Base-by-base conservation (phyloP, 2,113 vertebrate species). In the Sula dactylatra region DNA sequence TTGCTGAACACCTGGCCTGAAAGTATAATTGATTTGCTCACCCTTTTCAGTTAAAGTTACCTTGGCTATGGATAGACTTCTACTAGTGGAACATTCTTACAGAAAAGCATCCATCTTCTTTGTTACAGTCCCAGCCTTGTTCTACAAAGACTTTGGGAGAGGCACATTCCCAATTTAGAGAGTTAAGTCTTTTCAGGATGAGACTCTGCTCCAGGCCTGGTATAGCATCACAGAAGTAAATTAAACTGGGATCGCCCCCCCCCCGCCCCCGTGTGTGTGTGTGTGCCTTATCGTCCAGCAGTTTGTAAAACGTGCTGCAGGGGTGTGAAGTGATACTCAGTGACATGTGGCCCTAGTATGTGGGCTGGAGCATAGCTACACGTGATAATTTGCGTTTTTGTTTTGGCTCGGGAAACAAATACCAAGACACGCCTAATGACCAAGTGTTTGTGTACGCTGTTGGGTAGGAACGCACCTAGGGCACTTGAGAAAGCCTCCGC, bases 391-490 rank as follows among this genome's bases (percentile, higher is more conserved):
- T 5, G 56, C 79, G 81, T 0, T 11, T 69, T 89, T 71, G 83
- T 89, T 95, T 85, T 66, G 73, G 31, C 70, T 88, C 62, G 10
- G 65, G 94, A 69, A 93, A n/a, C 83, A n/a, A 72, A 66, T 32
- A 84, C 65, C 83, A 62, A 62, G 86, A 64, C 88, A n/a, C 21
- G 9, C 42, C 73, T 69, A 10, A 74, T 64, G 78, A 94, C 50
- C 61, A 2, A 24, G 42, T 50, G 95, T 70, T 87, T 91, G 81
- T 58, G 73, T 31, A 7, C 4, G 0, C 32, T 10, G 67, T 3
- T 5, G 58, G 34, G 64, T 0, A 59, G 88, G 71, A 58, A 7
- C 54, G 10, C 71, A 40, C 55, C 79, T 5, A 11, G 17, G 22
- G 82, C 47, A 1, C 59, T 13, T 34, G 45, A 17, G 90, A 52